Evolutionary conservation across 92 coral and sea anemone genomes (phyloP).

Genomic region (Paragorgia papillata): DNA sequence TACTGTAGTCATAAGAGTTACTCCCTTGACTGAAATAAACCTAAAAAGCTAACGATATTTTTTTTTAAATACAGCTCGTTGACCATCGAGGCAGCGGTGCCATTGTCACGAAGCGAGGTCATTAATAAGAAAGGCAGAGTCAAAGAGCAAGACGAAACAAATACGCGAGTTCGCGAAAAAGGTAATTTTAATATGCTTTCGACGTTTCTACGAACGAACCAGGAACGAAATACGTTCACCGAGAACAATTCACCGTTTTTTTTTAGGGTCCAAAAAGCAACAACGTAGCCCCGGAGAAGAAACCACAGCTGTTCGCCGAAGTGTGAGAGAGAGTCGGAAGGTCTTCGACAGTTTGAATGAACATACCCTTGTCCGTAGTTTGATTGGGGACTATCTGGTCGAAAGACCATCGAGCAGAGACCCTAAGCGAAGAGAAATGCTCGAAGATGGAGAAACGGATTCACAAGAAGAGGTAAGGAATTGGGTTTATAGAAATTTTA

Average conservation of each 20-base stretch:
- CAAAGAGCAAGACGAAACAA: not conserved
- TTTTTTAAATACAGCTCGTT: constrained; percentile 10
- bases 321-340: constrained; percentile 78
- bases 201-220: not conserved
- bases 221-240: not conserved
- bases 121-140: not conserved
- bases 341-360: constrained; percentile 90
- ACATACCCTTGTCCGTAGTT: constrained; percentile 48
- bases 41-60: not conserved
- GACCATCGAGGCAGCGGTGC: constrained; percentile 19
- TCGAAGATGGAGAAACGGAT: constrained; percentile 57
- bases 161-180: not conserved
- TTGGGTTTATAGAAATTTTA: not conserved
- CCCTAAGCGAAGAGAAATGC: constrained; percentile 35
- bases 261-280: constrained; percentile 43
- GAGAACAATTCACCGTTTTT: not conserved
- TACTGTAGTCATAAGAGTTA: not conserved
- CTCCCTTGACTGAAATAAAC: too few species aligned
- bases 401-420: constrained; percentile 37
- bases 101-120: not conserved
- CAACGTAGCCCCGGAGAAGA: constrained; percentile 31
- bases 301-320: constrained; percentile 64
- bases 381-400: constrained; percentile 53
- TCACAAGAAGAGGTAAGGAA: constrained; percentile 73
- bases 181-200: not conserved